Base-by-base conservation (phyloP, 2,888 invertebrate genomes). In the Brenthis daphne region DNA sequence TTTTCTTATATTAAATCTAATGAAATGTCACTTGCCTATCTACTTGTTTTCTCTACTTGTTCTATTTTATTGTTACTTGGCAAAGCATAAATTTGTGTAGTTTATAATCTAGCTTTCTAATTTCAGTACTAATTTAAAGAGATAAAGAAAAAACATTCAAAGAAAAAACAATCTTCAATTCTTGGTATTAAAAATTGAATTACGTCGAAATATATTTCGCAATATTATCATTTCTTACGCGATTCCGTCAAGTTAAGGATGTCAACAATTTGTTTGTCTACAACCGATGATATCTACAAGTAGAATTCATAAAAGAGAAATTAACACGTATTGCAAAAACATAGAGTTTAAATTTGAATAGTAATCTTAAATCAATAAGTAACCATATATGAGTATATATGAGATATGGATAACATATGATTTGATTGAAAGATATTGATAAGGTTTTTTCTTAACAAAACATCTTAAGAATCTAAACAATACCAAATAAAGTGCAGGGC, bases 371-470 rank as follows among this genome's bases (percentile, higher is more conserved):
- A 37, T 8, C 37, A 37, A 37, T 37, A 2, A 1, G 37, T 37
- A 37, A 37, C 6, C 33, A 37, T 37, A 37, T 43, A 43, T 11
- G 11, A 11, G 37, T 43, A 2, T 12, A 47, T 60, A 16, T 33
- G 33, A 5, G 29, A 6, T 6, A 16, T 16, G 5, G 60, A 60
- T 60, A 60, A 60, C 29, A 60, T 60, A 50, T 16, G 5, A 63
- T 56, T 47, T 68, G 70, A 68, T 68, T 65, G 70, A 65, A 63
- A 54, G 13, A 5, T 57, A 50, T 60, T 60, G 60, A 60, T 60
- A 60, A 60, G 29, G 5, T 60, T 60, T 4, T 29, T 33, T 1
- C 50, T 60, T 29, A 60, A 60, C 6, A 47, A 33, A 29, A 48
- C n/a, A 43, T 11, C 8, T 11, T 43, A 43, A 50, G 50, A 48